Conservation (phyloP, 2,888 invertebrate species). For the Melieria omissa region DNA sequence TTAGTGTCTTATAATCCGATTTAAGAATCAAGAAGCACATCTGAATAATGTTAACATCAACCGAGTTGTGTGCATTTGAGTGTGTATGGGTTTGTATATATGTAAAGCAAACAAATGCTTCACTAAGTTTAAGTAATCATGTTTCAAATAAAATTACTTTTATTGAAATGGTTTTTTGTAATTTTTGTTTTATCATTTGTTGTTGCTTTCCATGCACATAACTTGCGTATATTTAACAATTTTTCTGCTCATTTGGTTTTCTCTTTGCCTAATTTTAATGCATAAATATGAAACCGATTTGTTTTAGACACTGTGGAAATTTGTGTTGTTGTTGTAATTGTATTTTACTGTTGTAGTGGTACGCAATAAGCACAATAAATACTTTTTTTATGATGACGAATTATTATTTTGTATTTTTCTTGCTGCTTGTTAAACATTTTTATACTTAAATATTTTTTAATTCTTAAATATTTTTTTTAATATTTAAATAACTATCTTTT, state of each 20-base stretch:
- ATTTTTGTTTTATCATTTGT: background rate
- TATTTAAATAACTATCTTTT: constrained; percentile 4
- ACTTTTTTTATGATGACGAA: background rate
- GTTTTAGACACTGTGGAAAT: constrained; percentile 15
- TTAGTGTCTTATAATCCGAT: too few relatives aligned
- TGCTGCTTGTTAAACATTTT: background rate
- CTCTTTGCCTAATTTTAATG: background rate
- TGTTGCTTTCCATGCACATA: constrained; percentile 1
- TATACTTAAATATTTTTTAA: constrained; percentile 1
- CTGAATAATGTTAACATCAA: too few relatives aligned
- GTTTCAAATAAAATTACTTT: too few relatives aligned
- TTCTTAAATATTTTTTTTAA: constrained; percentile 15
- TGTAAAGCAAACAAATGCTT: too few relatives aligned
- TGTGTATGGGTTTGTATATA: too few relatives aligned
- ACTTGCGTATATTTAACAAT: background rate
- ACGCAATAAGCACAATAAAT: constrained; percentile 17
- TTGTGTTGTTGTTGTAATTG: constrained; percentile 1
- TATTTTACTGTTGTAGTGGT: background rate
- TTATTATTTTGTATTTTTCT: background rate
- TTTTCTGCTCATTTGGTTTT: background rate
- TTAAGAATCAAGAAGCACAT: too few relatives aligned
- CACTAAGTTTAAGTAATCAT: too few relatives aligned
- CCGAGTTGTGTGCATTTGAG: too few relatives aligned
- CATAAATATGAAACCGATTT: constrained; percentile 28
- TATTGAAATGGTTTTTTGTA: too few relatives aligned